Conservation (phyloP, 2,888 invertebrate species). For the Sialis lutaria region DNA sequence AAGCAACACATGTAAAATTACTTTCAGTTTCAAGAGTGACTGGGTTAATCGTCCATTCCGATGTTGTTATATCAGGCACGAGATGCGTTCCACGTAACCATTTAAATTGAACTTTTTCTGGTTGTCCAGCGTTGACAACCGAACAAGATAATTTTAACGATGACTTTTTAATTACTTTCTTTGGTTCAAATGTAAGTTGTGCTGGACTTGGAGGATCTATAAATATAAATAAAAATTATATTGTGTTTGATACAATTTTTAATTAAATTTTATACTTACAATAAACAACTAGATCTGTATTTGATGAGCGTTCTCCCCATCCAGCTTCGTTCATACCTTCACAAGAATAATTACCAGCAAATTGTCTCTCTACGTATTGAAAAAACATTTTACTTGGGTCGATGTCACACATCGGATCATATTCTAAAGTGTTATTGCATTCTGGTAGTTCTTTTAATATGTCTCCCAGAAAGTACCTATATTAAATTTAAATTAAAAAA, state of each 20-base stretch:
- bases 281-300: conserved; percentile 62
- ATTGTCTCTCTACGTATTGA: conserved; percentile 70
- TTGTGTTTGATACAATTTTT: too few relatives aligned
- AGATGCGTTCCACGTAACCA: conserved; percentile 67
- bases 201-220: conserved; percentile 77
- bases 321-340: conserved; percentile 78
- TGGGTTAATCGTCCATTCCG: conserved; percentile 64
- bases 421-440: conserved; percentile 38
- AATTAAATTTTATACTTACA: conserved; percentile 56
- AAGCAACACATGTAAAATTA: conserved; percentile 78
- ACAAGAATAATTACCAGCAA: conserved; percentile 90
- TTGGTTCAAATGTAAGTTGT: conserved; percentile 52
- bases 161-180: conserved; percentile 64
- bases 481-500: background rate
- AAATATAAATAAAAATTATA: conserved; percentile 11
- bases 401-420: conserved; percentile 57
- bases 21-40: conserved; percentile 73
- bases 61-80: conserved; percentile 55
- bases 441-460: conserved; percentile 72
- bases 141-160: conserved; percentile 69
- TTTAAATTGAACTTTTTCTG: conserved; percentile 52
- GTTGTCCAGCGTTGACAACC: conserved; percentile 68
- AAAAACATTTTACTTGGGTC: conserved; percentile 74
- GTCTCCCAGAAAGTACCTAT: conserved; percentile 65
- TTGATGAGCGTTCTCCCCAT: conserved; percentile 66